Evolutionary conservation across 2,113 vertebrate species (phyloP).

Genomic region (Zapornia atra): DNA sequence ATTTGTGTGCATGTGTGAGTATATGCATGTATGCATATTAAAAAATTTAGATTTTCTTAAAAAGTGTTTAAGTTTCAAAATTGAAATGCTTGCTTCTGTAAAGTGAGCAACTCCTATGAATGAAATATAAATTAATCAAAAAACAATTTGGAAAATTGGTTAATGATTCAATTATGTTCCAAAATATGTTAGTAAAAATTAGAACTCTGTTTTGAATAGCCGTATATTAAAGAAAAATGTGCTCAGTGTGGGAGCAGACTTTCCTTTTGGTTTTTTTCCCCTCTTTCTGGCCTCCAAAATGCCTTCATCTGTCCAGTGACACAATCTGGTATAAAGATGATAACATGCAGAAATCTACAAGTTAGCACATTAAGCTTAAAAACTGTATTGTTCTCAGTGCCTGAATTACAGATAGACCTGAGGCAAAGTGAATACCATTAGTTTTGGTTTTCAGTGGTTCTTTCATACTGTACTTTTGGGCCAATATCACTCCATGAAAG

Average conservation of each 20-base stretch:
- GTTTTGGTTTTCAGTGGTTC: neutral
- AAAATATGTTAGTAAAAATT: neutral
- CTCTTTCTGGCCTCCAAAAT: neutral
- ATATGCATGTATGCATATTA: neutral
- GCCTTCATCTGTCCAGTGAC: neutral
- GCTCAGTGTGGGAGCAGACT: neutral
- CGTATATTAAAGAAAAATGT: neutral
- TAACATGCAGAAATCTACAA: neutral
- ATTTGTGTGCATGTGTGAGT: too few species aligned
- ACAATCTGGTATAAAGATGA: neutral
- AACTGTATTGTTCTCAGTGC: neutral
- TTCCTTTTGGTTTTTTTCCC: neutral
- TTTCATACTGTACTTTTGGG: neutral
- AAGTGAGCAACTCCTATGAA: neutral
- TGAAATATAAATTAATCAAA: neutral
- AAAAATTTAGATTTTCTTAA: neutral
- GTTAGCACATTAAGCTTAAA: neutral
- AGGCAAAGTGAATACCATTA: neutral
- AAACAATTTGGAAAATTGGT: neutral
- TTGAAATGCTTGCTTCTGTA: neutral
- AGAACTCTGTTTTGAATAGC: neutral
- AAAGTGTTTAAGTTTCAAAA: neutral
- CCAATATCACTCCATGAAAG: accelerated
- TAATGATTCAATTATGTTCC: neutral
- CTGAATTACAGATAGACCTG: neutral